Evolutionary conservation across 2,113 vertebrate genomes (phyloP).

Genomic region (Cnemophilus loriae): DNA sequence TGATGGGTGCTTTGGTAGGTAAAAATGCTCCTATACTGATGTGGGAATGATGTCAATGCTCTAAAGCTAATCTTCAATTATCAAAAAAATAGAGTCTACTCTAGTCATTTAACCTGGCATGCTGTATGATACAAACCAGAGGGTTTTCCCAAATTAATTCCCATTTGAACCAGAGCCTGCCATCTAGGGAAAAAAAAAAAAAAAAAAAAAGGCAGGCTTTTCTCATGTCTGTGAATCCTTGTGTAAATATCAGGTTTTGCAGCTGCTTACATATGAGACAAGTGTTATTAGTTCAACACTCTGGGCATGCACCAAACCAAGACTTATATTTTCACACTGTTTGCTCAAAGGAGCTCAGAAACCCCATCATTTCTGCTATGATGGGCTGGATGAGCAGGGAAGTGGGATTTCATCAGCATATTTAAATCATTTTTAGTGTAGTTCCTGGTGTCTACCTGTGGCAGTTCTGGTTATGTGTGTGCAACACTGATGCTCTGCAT

Average conservation of each 20-base stretch:
- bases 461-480: background rate
- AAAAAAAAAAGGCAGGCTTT: background rate
- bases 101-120: background rate
- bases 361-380: background rate
- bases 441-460: background rate
- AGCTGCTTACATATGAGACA: constrained; percentile 39
- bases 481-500: background rate
- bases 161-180: background rate
- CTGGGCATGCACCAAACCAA: constrained; percentile 25
- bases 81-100: background rate
- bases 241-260: constrained; percentile 62
- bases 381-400: background rate
- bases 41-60: background rate
- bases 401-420: background rate
- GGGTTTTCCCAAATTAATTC: constrained; percentile 39
- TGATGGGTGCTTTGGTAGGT: background rate
- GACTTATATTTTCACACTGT: background rate
- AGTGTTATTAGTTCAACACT: constrained; percentile 38
- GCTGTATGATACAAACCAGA: background rate
- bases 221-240: constrained; percentile 49
- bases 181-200: background rate
- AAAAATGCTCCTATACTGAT: background rate
- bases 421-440: background rate
- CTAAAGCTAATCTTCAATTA: background rate
- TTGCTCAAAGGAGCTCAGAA: background rate